These are phyloP conservation scores for Caracal caracal DNA, from an alignment of 2,113 vertebrate genomes.

Conservation along the genomic window DNA sequence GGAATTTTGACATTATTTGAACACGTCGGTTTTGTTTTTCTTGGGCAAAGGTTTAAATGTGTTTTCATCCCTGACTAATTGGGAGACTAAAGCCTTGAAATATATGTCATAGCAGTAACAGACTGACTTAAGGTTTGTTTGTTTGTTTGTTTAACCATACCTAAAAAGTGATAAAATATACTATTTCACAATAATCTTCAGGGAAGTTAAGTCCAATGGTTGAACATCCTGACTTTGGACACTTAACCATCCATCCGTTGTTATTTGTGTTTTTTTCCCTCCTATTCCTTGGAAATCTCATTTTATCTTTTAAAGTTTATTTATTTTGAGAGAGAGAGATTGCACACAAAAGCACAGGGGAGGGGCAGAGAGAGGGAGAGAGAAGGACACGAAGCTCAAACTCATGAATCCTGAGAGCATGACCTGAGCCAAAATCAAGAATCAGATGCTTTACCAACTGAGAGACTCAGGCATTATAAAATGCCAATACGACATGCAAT, in stretches of 20 bases:
- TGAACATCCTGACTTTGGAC: background rate
- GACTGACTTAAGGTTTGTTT: background rate
- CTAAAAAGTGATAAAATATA: background rate
- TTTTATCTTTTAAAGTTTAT: too few species aligned
- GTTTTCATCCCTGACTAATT: background rate
- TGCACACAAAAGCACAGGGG: too few species aligned
- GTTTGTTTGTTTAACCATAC: background rate
- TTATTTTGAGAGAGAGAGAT: too few species aligned
- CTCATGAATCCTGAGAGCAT: too few species aligned
- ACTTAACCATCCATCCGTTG: background rate
- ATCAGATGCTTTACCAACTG: too few species aligned
- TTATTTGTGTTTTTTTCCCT: background rate
- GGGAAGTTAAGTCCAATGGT: background rate
- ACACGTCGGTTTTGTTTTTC: background rate
- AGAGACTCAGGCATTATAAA: background rate
- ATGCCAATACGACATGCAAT: background rate
- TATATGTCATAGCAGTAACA: background rate
- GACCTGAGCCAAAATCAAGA: too few species aligned
- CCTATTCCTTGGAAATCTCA: background rate
- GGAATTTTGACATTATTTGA: background rate
- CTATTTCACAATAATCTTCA: background rate
- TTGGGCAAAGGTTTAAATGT: background rate
- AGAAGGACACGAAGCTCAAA: too few species aligned
- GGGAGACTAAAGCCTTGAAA: background rate
- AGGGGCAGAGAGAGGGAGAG: too few species aligned